Evolutionary conservation across 2,797 vertebrate genomes (phyloP), one percentile per base, ranked within the genome.

Genomic region (Trematomus bernacchii): DNA sequence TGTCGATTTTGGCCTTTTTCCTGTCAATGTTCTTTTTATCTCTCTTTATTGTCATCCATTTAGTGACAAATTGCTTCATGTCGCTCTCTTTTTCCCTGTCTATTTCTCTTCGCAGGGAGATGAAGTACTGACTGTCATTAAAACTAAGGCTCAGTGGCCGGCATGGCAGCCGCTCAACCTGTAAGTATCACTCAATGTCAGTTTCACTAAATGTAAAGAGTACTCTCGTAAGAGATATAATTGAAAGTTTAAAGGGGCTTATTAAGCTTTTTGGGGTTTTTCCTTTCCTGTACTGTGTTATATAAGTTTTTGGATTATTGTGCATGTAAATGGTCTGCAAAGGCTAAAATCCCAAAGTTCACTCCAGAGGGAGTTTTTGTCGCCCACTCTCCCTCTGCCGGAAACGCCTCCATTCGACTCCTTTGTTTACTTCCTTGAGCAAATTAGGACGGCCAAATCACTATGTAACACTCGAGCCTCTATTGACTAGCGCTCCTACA

Each of bases 81-180:
- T 73, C 40, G 65, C 40, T 58, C 71, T 68, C 51, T 33, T 18
- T 61, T 23, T 72, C 12, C 78, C 16, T 63, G 27, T 61, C 30
- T 78, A 33, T 85, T 76, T 91, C 71, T 77, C 70, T 87, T 83
- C 44, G 1, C 91, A 99, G 98, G 98, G 97, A 13, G 97, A 99
- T 83, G 97, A 98, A 69, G 97, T 99, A 50, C 95, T 99, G 91
- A 99, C 97, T 3, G 98, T 99, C 87, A 97, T 99, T 93, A 99
- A 99, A 93, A 97, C 98, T 50, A 99, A 99, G 94, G 98, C 98
- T 61, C 98, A 99, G 90, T 99, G 98, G 98, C 98, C 98, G 0
- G 98, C 98, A 67, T 99, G 97, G 97, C 98, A 99, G 86, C 98
- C 98, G n/a, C 95, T 97, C 82, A 99, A 99, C 40, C 93, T 99